A percentile compares a stretch with the other conserved stretches of the same genome.
These are phyloP conservation scores for Sebastes steindachneri DNA, from an alignment of 2,797 vertebrate genomes.

Conservation along the genomic window DNA sequence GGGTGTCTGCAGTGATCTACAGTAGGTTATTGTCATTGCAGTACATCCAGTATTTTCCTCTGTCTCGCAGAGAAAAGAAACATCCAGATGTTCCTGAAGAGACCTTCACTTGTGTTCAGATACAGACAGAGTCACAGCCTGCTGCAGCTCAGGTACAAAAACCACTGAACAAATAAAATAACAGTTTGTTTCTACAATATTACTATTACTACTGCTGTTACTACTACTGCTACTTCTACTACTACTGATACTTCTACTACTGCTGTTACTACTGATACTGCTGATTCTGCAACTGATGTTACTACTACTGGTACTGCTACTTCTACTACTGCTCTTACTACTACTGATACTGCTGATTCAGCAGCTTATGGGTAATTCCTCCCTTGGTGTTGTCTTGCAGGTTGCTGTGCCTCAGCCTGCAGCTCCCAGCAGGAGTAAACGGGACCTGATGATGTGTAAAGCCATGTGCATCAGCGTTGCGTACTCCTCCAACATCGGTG, in stretches of 20 bases:
- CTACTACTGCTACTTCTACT: neutral
- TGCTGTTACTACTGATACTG: neutral
- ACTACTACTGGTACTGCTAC: neutral
- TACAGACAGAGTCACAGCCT: neutral
- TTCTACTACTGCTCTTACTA: neutral
- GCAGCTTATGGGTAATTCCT: rapidly evolving
- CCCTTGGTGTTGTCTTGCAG: conserved; percentile 1
- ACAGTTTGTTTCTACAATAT: neutral
- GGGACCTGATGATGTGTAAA: conserved; percentile 85
- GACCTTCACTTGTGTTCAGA: conserved; percentile 8
- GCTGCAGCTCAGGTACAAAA: conserved; percentile 29
- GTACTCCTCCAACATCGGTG: conserved; percentile 92
- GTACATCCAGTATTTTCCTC: neutral
- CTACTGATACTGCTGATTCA: neutral
- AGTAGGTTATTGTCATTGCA: neutral
- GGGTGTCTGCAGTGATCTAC: neutral
- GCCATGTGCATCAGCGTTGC: conserved; percentile 90
- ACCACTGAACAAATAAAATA: neutral
- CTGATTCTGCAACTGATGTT: neutral
- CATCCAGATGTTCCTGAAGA: conserved; percentile 26
- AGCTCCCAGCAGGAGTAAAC: neutral
- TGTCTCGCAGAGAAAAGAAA: conserved; percentile 35
- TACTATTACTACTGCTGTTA: neutral
- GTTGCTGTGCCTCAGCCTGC: neutral
- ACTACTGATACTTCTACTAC: neutral